phyloP scores from a whole-genome alignment of 2,797 vertebrate species.

The Hydrocynus forskahlii region DNA sequence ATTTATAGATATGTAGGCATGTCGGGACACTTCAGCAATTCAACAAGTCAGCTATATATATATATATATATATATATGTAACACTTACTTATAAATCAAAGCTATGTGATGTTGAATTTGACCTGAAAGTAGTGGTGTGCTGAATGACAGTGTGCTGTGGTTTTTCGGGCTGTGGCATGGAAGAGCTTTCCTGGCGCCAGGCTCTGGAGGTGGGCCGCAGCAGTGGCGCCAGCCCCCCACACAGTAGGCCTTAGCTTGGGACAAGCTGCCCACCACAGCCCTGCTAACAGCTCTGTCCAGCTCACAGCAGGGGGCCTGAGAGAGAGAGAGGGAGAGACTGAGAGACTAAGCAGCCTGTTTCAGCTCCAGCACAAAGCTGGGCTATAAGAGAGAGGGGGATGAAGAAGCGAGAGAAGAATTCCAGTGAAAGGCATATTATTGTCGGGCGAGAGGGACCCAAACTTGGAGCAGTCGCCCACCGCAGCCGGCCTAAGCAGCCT shows the following conservation, averaged over 20 bases:
- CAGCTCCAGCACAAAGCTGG: constrained; percentile 24
- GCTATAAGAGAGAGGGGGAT: constrained; percentile 8
- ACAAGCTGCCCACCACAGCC: constrained; percentile 59
- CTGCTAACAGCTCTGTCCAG: constrained; percentile 47
- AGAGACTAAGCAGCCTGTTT: constrained; percentile 25
- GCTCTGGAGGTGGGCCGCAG: constrained; percentile 66
- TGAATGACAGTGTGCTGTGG: constrained; percentile 7
- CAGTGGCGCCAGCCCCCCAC: constrained; percentile 65
- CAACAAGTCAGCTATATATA: too few relatives aligned
- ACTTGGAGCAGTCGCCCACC: constrained; percentile 40
- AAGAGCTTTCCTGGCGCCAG: constrained; percentile 67
- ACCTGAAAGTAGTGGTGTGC: constrained; percentile 1
- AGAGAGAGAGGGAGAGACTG: not conserved
- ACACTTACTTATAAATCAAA: too few relatives aligned
- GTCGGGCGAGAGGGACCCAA: constrained; percentile 40
- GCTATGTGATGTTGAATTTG: not conserved
- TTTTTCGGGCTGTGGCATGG: constrained; percentile 53
- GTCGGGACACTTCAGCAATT: too few relatives aligned
- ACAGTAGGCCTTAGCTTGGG: constrained; percentile 61
- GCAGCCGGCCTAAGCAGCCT: constrained; percentile 36
- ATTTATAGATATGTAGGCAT: not conserved
- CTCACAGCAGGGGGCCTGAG: constrained; percentile 31
- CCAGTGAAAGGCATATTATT: constrained; percentile 45
- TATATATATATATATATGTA: too few relatives aligned
- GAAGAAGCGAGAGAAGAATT: constrained; percentile 17